Conservation (phyloP, 2,888 invertebrate species). For the Clunio marinus region DNA sequence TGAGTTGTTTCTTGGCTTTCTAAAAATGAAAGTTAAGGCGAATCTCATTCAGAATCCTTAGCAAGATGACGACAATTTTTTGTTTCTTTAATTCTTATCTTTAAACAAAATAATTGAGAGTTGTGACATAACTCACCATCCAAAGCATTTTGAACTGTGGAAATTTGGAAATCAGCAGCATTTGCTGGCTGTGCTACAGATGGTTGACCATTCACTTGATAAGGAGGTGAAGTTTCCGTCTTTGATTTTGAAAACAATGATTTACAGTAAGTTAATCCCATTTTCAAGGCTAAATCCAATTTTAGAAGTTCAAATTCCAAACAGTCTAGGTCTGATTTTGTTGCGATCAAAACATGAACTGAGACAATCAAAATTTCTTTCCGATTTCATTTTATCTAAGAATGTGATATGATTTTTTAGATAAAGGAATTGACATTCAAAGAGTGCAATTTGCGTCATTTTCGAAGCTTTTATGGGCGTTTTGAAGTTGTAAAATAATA, state of each 20-base stretch:
- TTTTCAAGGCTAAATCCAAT: background rate
- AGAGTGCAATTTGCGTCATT: too few species aligned
- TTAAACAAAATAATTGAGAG: background rate
- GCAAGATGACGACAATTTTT: too few species aligned
- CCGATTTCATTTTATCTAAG: background rate
- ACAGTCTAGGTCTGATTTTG: too few species aligned
- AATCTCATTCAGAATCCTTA: background rate
- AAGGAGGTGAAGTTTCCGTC: background rate
- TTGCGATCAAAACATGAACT: background rate
- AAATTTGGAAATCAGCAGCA: background rate
- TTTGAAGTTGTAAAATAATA: too few species aligned
- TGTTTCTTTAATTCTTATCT: too few species aligned
- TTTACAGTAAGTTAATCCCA: constrained; percentile 22
- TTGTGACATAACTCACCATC: background rate
- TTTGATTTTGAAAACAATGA: background rate
- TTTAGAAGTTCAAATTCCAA: too few species aligned
- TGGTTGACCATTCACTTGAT: background rate
- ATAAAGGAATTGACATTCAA: too few species aligned
- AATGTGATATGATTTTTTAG: background rate
- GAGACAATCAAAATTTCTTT: background rate
- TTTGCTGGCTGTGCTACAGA: too few species aligned
- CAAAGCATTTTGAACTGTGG: constrained; percentile 19
- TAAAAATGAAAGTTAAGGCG: background rate
- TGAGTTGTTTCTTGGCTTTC: background rate
- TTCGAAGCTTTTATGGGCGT: too few species aligned